A percentile compares a stretch with the other conserved stretches of the same genome.
These are phyloP conservation scores for Syngnathus acus DNA, from an alignment of 2,797 vertebrate species.

Conservation along the genomic window DNA sequence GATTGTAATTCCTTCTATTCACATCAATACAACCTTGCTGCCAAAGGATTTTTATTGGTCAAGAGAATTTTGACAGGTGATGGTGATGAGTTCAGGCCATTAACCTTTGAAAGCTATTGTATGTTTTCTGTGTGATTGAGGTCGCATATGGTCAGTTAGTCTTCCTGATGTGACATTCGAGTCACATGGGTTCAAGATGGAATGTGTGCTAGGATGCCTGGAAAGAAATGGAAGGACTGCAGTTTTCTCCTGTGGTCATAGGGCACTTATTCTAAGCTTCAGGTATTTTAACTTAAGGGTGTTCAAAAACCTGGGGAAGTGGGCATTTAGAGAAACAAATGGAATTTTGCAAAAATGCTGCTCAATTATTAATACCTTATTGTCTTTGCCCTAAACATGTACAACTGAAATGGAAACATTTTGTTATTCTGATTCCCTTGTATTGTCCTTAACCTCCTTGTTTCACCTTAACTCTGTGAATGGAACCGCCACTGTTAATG, in stretches of 20 bases:
- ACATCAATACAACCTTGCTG: neutral
- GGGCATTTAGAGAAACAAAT: neutral
- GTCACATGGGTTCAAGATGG: neutral
- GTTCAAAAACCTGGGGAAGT: neutral
- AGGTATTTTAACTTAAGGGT: neutral
- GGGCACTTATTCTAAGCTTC: neutral
- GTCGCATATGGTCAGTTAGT: neutral
- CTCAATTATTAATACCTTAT: neutral
- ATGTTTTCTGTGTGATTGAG: neutral
- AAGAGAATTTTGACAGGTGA: neutral
- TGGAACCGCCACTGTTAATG: slow-evolving; percentile 34
- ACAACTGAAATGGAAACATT: neutral
- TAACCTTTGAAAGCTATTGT: neutral
- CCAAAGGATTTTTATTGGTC: neutral
- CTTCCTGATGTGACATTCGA: neutral
- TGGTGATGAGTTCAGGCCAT: neutral
- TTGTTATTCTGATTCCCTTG: neutral
- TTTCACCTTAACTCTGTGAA: slow-evolving; percentile 51
- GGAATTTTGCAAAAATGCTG: neutral
- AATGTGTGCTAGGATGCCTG: neutral
- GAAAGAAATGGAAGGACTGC: neutral
- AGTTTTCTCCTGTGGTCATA: neutral
- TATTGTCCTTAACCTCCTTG: neutral
- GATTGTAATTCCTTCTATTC: neutral
- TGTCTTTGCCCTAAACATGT: neutral